Base-by-base conservation (phyloP, 2,113 vertebrate species). In the Delphinus delphis region DNA sequence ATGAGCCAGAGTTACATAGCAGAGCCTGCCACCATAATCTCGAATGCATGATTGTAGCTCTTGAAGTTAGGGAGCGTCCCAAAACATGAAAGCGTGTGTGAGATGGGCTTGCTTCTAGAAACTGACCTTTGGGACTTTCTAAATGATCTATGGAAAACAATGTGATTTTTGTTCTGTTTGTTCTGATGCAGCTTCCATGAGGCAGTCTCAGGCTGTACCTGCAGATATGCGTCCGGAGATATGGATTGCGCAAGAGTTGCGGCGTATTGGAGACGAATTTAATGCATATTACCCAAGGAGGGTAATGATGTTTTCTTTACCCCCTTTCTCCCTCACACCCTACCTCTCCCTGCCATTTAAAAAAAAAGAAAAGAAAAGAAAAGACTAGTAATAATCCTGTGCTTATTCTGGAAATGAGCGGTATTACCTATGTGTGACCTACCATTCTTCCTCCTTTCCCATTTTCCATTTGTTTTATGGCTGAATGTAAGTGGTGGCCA, bases 191-290 rank as follows among this genome's bases (percentile, higher is more conserved):
- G 99, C 98, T 96, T 99, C 98, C 97, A 98, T 97, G 95, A 97
- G 98, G 98, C 98, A 93, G 18, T 98, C 98, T 70, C 98, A 73
- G 65, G 97, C 97, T 3, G 95, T 97, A 44, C 98, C 95, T 6
- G 98, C 97, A 93, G 99, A 99, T 55, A 94, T 99, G 97, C 99
- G 98, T 91, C 98, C 98, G 0, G 99, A 99, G 96, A 96, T 98
- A 31, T 98, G 98, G 98, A 98, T 99, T 2, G 99, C 99, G 3
- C 99, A 97, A 91, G 99, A 99, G 95, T 98, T 99, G 93, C 99
- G 99, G 71, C 99, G 98, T 55, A 99, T 99, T 1, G 99, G 99
- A 14, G 99, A 99, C 2, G 99, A 99, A 20, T 99, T 99, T 97
- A 99, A 99, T 83, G 98, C 97, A 31, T 98, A 98, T 92, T 98